Base-by-base conservation (phyloP, 2,888 invertebrate species). In the Tetranychus piercei region DNA sequence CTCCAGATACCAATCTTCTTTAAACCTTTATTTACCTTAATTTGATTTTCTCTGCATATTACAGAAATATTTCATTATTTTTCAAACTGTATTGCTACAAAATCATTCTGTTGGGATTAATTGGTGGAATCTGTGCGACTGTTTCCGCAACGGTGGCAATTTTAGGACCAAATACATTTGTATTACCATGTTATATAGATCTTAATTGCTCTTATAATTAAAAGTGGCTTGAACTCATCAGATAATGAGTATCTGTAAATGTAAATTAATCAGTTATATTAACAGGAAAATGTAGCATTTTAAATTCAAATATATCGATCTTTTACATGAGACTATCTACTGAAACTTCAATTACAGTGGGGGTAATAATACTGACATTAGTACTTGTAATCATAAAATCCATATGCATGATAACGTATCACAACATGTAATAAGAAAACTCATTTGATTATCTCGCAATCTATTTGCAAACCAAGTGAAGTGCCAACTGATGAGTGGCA, bases 121-220 rank as follows among this genome's bases (percentile, higher is more conserved):
- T 73, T 20, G 75, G 75, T 9, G 75, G 75, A 8, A 55, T 45
- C 18, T 34, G 73, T n/a, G 65, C 67, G 15, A 75, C 75, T 15
- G 66, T 44, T 55, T 73, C 75, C 8, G 72, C 75, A 8, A 64
- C 66, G 20, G n/a, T 15, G 11, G 44, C 22, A 9, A 69, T 75
- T 22, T n/a, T 67, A 6, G 44, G 66, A 22, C 73, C 73, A 6
- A 22, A 44, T 8, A 11, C 73, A 73, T 73, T 73, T 34, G 43
- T 34, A 18, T 20, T 8, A 45, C 73, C 73, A 9, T 73, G 73
- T 23, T 73, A 73, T 6, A 73, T 73, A 15, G 55, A 55, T 55
- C 7, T 55, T 15, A 15, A 55, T 7, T 55, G 55, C 15, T 15
- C 55, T 15, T 55, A 55, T 15, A 15, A 55, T 15, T 55, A 9